Base-by-base conservation (phyloP, 2,113 vertebrate genomes). In the Mormoops blainvillei region DNA sequence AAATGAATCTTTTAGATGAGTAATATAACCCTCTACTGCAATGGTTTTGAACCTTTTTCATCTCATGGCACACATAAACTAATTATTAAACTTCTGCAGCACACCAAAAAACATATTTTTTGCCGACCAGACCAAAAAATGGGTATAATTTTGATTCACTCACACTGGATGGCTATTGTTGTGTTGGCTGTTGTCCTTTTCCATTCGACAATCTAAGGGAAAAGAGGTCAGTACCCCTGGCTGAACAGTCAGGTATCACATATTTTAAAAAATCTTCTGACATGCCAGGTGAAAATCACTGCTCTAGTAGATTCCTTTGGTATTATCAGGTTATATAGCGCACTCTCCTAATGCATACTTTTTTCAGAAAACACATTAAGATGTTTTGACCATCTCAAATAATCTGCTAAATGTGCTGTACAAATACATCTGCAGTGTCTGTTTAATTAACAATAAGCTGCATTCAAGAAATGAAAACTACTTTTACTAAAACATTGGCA, bases 301-400 rank as follows among this genome's bases (percentile, higher is more conserved):
- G 38, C 45, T 43, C 67, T 67, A 43, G 36, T 70, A 28, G 45
- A 87, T 77, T 87, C 61, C 58, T 28, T 65, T 65, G 38, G 26
- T 71, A 94, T 48, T 78, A 48, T 54, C 71, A 77, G 38, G 16
- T 68, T 93, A 74, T 58, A 74, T 4, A 86, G 5, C 45, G 24
- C 67, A 73, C 28, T 9, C 28, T 70, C 76, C 14, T 76, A 68
- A 63, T 33, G 2, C 13, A 2, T 73, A 43, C 61, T 61, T 87
- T 94, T 76, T 81, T 73, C 70, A 94, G 31, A 33, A 90, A 87
- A 48, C 28, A 48, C 8, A 70, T 43, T 63, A 74, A 38, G 52
- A 67, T 87, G 12, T 85, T 94, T n/a, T 93, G 56, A 85, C 38
- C n/a, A 88, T 50, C n/a, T 95, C 61, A 96, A 74, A 90, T 70